A percentile compares a stretch with the other conserved stretches of the same genome.
phyloP scores from a whole-genome alignment of 2,888 invertebrate species.

The Morpho deidamia region DNA sequence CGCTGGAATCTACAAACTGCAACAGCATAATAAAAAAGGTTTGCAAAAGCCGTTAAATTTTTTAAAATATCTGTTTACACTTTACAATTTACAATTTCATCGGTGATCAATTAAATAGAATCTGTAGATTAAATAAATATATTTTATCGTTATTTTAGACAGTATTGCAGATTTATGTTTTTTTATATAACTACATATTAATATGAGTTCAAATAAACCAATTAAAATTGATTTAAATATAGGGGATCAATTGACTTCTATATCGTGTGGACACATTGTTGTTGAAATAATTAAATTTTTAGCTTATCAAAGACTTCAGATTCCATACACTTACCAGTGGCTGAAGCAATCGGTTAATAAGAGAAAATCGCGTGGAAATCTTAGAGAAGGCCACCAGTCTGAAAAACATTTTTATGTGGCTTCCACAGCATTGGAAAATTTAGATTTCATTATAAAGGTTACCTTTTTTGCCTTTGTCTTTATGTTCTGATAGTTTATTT shows the following conservation, averaged over 20 bases:
- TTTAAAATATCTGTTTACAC: too few relatives aligned
- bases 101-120: too few relatives aligned
- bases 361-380: slow-evolving; percentile 42
- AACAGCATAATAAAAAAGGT: too few relatives aligned
- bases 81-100: too few relatives aligned
- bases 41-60: too few relatives aligned
- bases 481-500: too few relatives aligned
- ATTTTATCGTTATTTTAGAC: too few relatives aligned
- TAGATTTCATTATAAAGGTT: slow-evolving; percentile 68
- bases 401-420: slow-evolving; percentile 61
- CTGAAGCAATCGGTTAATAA: slow-evolving; percentile 63
- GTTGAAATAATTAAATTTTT: slow-evolving; percentile 78
- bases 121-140: too few relatives aligned
- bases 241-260: slow-evolving; percentile 73
- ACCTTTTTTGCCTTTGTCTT: neutral
- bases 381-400: slow-evolving; percentile 56
- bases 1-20: too few relatives aligned
- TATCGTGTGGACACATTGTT: slow-evolving; percentile 76
- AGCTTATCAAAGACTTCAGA: slow-evolving; percentile 76
- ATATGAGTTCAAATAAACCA: slow-evolving; percentile 2
- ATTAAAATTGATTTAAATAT: slow-evolving; percentile 51
- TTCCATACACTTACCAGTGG: slow-evolving; percentile 72
- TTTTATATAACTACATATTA: too few relatives aligned
- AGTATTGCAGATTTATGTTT: too few relatives aligned
- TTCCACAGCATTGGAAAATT: slow-evolving; percentile 59